Evolutionary conservation across 2,113 vertebrate genomes (phyloP), one percentile per base, ranked within the genome.

Genomic region (Zeus faber): DNA sequence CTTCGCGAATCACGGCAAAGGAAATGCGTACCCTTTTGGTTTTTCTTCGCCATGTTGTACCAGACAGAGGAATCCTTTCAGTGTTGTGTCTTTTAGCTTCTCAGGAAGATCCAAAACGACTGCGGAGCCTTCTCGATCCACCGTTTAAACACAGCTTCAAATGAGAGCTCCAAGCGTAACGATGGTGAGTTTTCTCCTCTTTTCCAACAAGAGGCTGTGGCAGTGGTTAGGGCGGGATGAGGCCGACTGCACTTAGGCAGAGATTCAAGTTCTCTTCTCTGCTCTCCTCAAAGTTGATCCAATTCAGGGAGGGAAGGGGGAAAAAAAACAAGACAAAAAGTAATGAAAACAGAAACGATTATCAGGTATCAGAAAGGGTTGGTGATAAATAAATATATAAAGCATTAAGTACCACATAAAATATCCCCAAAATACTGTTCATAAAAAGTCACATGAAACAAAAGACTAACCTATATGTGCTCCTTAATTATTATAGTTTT

Each of bases 21-120:
- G 26, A 20, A 45, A 23, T 18, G 69, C 85, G 33, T 65, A 90
- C 89, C 89, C 58, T 76, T 90, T 17, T 74, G 83, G 65, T 84
- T 89, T 63, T 84, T 91, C 79, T 88, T 90, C 5, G 89, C 86
- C 89, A 90, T 91, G 52, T 51, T 73, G 51, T 53, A 58, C 45
- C 67, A 53, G 50, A 39, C 61, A 51, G 33, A 48, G 1, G 23
- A 51, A 44, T 55, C 43, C 3, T 3, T 27, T 27, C 35, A 63
- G 58, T 1, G 13, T 26, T 49, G 4, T 5, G 37, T 11, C 17
- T 33, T 16, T 18, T 18, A 27, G 22, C 54, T 69, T 46, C 27
- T 54, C 40, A 17, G 25, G 49, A 37, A 14, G n/a, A 37, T 40
- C 23, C 20, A 25, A 14, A 40, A 49, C 2, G 24, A 47, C 16